Percentiles rank a stretch among this genome's conserved stretches.
Evolutionary conservation across 2,888 invertebrate genomes (phyloP).

Genomic region (Mythimna loreyi): DNA sequence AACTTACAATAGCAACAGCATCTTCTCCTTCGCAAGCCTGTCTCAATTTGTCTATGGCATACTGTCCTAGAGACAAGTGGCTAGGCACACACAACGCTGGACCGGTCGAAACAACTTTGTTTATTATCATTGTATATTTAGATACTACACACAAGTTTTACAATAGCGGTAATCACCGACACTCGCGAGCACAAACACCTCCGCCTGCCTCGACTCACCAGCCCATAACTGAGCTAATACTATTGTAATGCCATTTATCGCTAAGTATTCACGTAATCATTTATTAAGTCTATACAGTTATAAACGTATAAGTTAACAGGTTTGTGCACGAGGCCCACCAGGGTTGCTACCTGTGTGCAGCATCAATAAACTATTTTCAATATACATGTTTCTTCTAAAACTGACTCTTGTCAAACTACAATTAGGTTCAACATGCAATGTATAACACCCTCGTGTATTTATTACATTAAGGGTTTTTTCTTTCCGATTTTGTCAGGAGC

Average conservation of each 20-base stretch:
- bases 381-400: no score
- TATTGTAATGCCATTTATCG: slow-evolving; percentile 40
- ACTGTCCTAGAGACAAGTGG: slow-evolving; percentile 78
- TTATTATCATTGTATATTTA: slow-evolving; percentile 68
- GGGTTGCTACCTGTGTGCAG: slow-evolving; percentile 5
- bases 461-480: no score
- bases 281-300: slow-evolving; percentile 19
- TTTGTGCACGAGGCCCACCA: slow-evolving; percentile 8
- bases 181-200: slow-evolving; percentile 16
- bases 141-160: neutral
- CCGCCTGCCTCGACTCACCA: slow-evolving; percentile 26
- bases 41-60: slow-evolving; percentile 74
- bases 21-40: slow-evolving; percentile 64
- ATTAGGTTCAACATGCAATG: no score
- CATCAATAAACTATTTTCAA: neutral
- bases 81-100: slow-evolving; percentile 74
- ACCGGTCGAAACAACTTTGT: slow-evolving; percentile 77
- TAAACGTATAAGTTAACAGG: slow-evolving; percentile 7
- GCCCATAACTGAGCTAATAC: slow-evolving; percentile 4
- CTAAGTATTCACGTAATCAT: slow-evolving; percentile 18
- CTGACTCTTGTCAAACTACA: no score
- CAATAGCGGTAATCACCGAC: neutral
- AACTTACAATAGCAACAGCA: slow-evolving; percentile 74
- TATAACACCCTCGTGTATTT: no score
- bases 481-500: no score